Base-by-base conservation (phyloP, 2,113 vertebrate species). In the Percopsis transmontana region DNA sequence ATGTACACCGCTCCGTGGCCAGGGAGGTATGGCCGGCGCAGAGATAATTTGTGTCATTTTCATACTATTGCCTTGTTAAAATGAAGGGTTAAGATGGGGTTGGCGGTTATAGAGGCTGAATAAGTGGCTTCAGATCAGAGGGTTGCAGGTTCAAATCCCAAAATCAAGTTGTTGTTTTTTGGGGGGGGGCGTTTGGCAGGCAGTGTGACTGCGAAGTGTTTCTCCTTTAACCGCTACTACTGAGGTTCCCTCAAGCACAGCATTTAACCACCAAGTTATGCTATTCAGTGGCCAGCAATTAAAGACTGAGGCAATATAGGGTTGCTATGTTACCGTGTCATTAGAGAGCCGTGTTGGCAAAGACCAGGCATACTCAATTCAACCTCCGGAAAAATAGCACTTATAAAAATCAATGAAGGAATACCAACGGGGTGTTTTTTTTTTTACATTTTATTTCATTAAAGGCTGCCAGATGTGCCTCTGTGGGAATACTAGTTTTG, bases 401-500 rank as follows among this genome's bases (percentile, higher is more conserved):
- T 18, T 48, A 48, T 61, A 54, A 23, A 58, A 50, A 70, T 1
- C 57, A 62, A 23, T 62, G 50, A 70, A 68, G 63, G 69, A 74
- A 76, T 62, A 19, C n/a, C 11, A 7, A 56, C 53, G 13, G 55
- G 65, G 53, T 58, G 42, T 70, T 77, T 82, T 66, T 62, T 6
- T 33, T 33, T 80, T 40, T n/a, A 76, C 1, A 16, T 27, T 74
- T 66, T 86, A 64, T 79, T 62, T 56, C 58, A 62, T 21, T 57
- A 66, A 64, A 84, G 70, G 70, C 66, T 68, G 61, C 68, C 68
- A 82, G 76, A 80, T 81, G 75, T 79, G 50, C 20, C 48, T 67
- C 61, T 41, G n/a, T 79, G 58, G 80, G 76, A 68, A 82, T 73
- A 81, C 83, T 72, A 77, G 74, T 86, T 80, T 62, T 33, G 57